Evolutionary conservation across 2,113 vertebrate genomes (phyloP), one percentile per base, ranked within the genome.

Genomic region (Sebastes schlegelii): DNA sequence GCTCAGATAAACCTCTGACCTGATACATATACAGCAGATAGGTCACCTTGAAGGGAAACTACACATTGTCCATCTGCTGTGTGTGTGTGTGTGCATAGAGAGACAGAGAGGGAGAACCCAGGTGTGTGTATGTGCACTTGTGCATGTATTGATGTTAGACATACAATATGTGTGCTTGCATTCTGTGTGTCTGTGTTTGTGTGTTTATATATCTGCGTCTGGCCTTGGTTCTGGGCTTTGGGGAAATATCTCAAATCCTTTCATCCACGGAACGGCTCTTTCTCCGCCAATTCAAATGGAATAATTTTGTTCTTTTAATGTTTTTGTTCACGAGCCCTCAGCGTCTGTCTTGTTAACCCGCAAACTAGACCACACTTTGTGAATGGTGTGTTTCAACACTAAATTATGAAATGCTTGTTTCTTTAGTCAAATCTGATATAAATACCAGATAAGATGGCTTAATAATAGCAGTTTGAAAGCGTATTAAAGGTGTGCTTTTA

Each of bases 41-140:
- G 90, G 94, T 93, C 88, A 93, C 93, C 92, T 94, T 94, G 90
- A 83, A 90, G 57, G 55, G 69, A 84, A 90, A 84, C 10, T 66
- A 73, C 61, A 68, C 66, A 46, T 68, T 68, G 54, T 80, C 82
- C 68, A 92, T 90, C 84, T 92, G 83, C 76, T 78, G 62, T 57
- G 55, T 64, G 45, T 62, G 51, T 9, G 9, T 58, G 23, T 63
- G 23, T 11, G 45, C 8, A 16, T 23, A 54, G 17, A 23, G 42
- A 61, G 23, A 49, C 21, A 8, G 1, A 34, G 43, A 8, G 14
- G 45, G 57, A 62, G 57, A 74, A 49, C 71, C 55, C 43, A 74
- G 71, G 71, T 62, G 71, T 74, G 73, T 81, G 55, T 79, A 74
- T 83, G 62, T 81, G 73, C 66, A 68, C 40, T 70, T 70, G 63